Base-by-base conservation (phyloP, 1,140 invertebrate species). In the Drosophila ohnishii region DNA sequence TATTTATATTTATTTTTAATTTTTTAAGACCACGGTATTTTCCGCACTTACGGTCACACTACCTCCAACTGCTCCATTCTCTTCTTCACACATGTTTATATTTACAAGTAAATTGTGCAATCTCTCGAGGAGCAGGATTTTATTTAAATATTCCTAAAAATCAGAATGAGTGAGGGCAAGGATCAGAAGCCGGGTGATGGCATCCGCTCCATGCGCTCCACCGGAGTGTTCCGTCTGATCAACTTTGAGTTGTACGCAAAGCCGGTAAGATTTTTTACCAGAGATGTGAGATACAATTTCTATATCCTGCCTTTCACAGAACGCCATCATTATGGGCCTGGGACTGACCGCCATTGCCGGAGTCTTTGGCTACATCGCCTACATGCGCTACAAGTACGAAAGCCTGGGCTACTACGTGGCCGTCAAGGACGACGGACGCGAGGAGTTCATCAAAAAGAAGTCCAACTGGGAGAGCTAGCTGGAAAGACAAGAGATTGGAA, bases 221-320 rank as follows among this genome's bases (percentile, higher is more conserved):
- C 94, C 19, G 93, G 92, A 71, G 92, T 95, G 30, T 97, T 97
- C 91, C 93, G 94, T 81, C 93, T 94, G 19, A 91, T 97, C 8
- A 97, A 97, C 92, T 97, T 96, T 92, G 96, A 97, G 92, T 92
- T 97, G 11, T 97, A 97, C 90, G 93, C 94, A 3, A 96, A 95
- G 92, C 96, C 96, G 73, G 96, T 97, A 94, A 51, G 22, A 10
- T n/a, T 34, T 4, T 34, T 2, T 6, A 37, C 16, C n/a, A 45
- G 2, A 42, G 40, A 35, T 14, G 45, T 5, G 11, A 1, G n/a
- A 40, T 37, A 35, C n/a, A 50, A 30, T 11, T 19, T 14, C 1
- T 6, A 50, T 45, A 28, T 7, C 0, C 19, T 39, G 14, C 13
- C 5, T 3, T 7, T 75, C 16, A 5, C 51, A 97, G 96, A 97